Evolutionary conservation across 2,113 vertebrate genomes (phyloP).

Genomic region (Mus pahari): DNA sequence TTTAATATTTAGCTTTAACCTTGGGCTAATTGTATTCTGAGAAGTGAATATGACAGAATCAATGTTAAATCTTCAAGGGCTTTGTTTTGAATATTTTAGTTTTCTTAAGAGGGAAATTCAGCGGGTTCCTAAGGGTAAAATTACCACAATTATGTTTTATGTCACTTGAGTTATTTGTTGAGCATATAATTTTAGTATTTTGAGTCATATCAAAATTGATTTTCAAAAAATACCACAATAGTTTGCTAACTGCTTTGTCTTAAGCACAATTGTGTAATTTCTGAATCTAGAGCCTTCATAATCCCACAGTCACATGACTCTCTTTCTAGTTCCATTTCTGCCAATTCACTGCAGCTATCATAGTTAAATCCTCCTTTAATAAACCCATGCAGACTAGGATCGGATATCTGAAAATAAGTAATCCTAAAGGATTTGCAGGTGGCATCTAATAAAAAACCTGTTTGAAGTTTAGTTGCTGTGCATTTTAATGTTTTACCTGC

Average conservation of each 20-base stretch:
- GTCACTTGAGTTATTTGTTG: constrained; percentile 59
- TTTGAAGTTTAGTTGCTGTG: constrained; percentile 85
- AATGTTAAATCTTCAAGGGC: constrained; percentile 73
- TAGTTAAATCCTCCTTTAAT: constrained; percentile 87
- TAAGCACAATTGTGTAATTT: constrained; percentile 64
- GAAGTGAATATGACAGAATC: constrained; percentile 69
- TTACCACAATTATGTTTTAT: constrained; percentile 60
- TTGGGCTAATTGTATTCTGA: constrained; percentile 77
- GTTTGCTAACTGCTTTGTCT: constrained; percentile 56
- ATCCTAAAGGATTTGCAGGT: constrained; percentile 84
- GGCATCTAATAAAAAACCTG: constrained; percentile 81
- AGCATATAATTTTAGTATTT: constrained; percentile 48
- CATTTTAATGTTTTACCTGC: constrained; percentile 85
- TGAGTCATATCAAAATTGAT: constrained; percentile 60
- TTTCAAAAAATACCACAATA: constrained; percentile 21
- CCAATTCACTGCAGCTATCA: constrained; percentile 78
- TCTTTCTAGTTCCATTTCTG: constrained; percentile 79
- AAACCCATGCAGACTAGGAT: constrained; percentile 82
- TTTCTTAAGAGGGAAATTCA: constrained; percentile 72
- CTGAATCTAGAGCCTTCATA: constrained; percentile 63
- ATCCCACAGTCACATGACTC: constrained; percentile 68
- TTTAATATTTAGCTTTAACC: constrained; percentile 75
- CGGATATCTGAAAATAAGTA: constrained; percentile 83
- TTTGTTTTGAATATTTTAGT: constrained; percentile 75
- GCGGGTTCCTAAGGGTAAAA: constrained; percentile 69